Conservation (phyloP, 2,888 invertebrate species). For the Julus scanicus region DNA sequence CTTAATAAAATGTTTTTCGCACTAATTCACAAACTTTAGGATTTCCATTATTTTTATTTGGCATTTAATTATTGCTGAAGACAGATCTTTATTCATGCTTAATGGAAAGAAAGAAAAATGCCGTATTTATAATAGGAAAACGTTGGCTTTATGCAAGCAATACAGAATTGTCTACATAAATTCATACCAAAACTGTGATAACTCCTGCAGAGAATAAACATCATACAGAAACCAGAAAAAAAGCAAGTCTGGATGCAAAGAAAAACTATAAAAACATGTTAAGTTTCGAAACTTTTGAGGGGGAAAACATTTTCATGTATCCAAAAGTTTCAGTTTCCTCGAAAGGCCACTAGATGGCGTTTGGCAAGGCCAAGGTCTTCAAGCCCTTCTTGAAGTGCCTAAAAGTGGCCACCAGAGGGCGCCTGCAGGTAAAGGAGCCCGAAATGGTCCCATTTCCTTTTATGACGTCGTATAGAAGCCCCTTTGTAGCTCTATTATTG, state of each 20-base stretch:
- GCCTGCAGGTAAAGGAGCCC: constrained; percentile 9
- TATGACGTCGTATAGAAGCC: constrained; percentile 9
- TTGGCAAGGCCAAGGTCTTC: background rate
- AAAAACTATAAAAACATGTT: no score
- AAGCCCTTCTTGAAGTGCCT: background rate
- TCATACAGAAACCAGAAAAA: no score
- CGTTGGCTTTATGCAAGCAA: background rate
- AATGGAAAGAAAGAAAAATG: background rate
- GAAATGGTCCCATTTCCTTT: constrained; percentile 14
- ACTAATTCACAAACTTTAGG: background rate
- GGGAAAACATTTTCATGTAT: no score
- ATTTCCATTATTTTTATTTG: background rate
- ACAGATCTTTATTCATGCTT: background rate
- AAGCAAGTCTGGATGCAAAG: no score
- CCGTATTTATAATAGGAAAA: background rate
- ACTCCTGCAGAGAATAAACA: no score
- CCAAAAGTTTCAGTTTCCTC: background rate
- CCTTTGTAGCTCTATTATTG: constrained; percentile 28
- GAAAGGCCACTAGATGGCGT: background rate
- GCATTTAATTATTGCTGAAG: background rate
- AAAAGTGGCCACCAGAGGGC: background rate
- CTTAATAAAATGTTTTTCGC: constrained; percentile 9
- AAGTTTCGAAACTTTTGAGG: no score
- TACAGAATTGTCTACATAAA: no score
- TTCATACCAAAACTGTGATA: no score